Conservation (phyloP, 2,888 invertebrate species). For the Melanargia galathea region DNA sequence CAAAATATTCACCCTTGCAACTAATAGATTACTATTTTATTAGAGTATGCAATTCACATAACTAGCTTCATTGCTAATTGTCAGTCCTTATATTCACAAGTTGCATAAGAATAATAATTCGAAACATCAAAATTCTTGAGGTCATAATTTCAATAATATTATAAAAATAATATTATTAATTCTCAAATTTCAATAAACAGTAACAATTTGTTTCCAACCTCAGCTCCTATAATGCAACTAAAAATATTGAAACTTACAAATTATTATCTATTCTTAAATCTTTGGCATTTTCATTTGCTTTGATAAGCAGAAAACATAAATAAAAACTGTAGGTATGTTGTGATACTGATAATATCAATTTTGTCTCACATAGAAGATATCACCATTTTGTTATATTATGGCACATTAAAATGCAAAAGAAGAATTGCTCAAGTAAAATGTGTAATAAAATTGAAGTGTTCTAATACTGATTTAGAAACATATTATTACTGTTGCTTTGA, state of each 20-base stretch:
- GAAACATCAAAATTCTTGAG: conserved; percentile 65
- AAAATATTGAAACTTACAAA: conserved; percentile 64
- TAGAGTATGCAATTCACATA: conserved; percentile 55
- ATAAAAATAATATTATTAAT: conserved; percentile 71
- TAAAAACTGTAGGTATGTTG: conserved; percentile 53
- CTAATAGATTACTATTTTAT: conserved; percentile 53
- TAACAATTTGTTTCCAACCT: conserved; percentile 80
- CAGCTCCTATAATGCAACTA: conserved; percentile 56
- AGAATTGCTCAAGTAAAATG: conserved; percentile 14
- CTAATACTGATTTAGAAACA: conserved; percentile 70
- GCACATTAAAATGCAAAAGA: conserved; percentile 47
- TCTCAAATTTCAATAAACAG: conserved; percentile 61
- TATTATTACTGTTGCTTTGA: conserved; percentile 75
- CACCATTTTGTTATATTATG: conserved; percentile 47
- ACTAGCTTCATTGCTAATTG: conserved; percentile 59
- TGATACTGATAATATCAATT: conserved; percentile 50
- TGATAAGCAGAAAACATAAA: conserved; percentile 59
- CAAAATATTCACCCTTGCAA: conserved; percentile 50
- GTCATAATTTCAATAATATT: conserved; percentile 62
- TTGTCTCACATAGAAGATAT: conserved; percentile 25
- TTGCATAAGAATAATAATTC: conserved; percentile 67
- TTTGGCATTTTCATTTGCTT: conserved; percentile 75
- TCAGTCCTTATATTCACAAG: conserved; percentile 75
- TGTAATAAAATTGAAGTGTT: conserved; percentile 23
- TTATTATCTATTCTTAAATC: conserved; percentile 68